Evolutionary conservation across 30 jellyfish, hydroid and myxozoan genomes (phyloP), one percentile per base, ranked within the genome.

Genomic region (Catostylus mosaicus): DNA sequence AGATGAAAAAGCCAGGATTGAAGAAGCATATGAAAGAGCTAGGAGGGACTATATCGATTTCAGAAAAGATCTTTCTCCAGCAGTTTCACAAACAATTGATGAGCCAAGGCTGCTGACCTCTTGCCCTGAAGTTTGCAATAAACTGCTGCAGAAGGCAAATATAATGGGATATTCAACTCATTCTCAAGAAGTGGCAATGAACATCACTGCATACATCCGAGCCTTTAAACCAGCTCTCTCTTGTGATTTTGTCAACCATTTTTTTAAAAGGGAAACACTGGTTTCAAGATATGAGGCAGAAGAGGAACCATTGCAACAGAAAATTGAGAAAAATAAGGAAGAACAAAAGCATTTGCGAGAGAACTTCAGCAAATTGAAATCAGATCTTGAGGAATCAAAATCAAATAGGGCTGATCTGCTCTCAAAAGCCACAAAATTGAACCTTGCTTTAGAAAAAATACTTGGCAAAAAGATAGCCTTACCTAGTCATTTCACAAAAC

Each of bases 61-160:
- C 29, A 77, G 96, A 27, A 57, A 68, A 22, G 22, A 52, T 32
- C 73, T 65, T 52, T 26, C 57, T 27, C 88, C 83, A 20, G 80
- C 96, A 29, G 57, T 30, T 1, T 51, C 62, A 2, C 80, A 78
- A 11, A 4, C 73, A 5, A 47, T n/a, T n/a, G 84, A 72, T 32
- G 65, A 30, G 36, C 94, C 99, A 35, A 84, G 97, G 59, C 73
- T 94, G 57, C 27, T 94, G 73, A 67, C 97, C 23, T 47, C 97
- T 14, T 82, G 97, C 64, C 97, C 99, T 18, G 99, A 94, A 57
- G 87, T 95, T 26, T 88, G 95, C 33, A 63, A 62, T 12, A 60
- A 46, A 50, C 84, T 94, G 51, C 62, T 86, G 48, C 81, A 63
- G 59, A 94, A 94, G 71, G 96, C 99, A 24, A 97, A 88, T 48